phyloP scores from a whole-genome alignment of 2,888 invertebrate genomes.

The Carabus problematicus region DNA sequence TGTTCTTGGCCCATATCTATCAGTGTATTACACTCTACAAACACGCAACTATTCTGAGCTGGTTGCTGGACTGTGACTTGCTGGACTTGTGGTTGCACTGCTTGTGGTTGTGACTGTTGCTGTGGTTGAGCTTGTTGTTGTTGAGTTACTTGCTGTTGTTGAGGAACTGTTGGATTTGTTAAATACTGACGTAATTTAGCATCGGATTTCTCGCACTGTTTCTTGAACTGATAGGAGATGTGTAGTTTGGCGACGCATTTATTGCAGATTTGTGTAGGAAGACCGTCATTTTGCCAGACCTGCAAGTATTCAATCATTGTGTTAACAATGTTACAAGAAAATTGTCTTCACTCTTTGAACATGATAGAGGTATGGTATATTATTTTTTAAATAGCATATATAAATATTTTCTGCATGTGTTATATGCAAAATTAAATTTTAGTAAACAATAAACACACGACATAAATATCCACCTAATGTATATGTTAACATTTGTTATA shows the following conservation, averaged over 20 bases:
- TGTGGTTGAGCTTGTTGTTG: constrained; percentile 40
- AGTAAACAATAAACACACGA: no score
- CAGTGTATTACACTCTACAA: constrained; percentile 54
- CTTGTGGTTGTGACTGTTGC: constrained; percentile 23
- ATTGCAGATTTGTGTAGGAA: constrained; percentile 60
- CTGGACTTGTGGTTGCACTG: background rate
- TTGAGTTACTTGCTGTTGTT: constrained; percentile 43
- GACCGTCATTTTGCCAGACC: constrained; percentile 61
- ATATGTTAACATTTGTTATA: no score
- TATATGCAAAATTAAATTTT: no score
- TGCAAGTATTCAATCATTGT: constrained; percentile 43
- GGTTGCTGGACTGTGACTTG: constrained; percentile 32
- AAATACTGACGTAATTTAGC: constrained; percentile 57
- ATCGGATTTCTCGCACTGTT: constrained; percentile 60
- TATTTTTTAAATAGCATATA: constrained; percentile 1
- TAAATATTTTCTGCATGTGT: no score
- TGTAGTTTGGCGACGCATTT: constrained; percentile 60
- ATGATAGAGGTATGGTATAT: background rate
- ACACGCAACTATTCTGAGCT: constrained; percentile 53
- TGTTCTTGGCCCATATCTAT: constrained; percentile 52
- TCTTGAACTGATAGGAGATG: constrained; percentile 61
- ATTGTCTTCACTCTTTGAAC: no score
- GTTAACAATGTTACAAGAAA: no score
- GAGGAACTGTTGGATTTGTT: constrained; percentile 45
- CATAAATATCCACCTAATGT: no score